phyloP scores from a whole-genome alignment of 2,888 invertebrate genomes.

The Plemyria rubiginata region DNA sequence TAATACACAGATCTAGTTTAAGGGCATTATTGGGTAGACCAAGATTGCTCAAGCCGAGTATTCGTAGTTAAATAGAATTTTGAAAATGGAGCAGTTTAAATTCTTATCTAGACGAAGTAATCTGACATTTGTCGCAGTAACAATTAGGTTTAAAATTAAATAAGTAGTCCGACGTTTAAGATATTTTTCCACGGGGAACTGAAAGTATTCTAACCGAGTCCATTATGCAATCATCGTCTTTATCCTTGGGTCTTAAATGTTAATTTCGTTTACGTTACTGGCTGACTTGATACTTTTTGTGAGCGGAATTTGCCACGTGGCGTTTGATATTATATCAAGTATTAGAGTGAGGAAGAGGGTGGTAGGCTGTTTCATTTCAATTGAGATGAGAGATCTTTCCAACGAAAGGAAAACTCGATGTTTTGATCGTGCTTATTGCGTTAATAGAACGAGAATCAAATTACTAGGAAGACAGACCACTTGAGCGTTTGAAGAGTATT shows the following conservation, averaged over 20 bases:
- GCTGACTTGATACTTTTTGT: constrained; percentile 67
- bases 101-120: constrained; percentile 46
- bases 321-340: constrained; percentile 59
- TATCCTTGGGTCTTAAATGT: constrained; percentile 62
- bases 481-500: constrained; percentile 11
- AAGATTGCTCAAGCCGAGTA: constrained; percentile 46
- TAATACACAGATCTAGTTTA: constrained; percentile 3
- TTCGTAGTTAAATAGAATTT: constrained; percentile 50
- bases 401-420: constrained; percentile 74
- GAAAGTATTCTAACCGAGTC: constrained; percentile 43
- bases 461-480: background rate
- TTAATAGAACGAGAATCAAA: constrained; percentile 33
- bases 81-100: constrained; percentile 59
- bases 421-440: constrained; percentile 58
- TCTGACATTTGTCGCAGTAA: constrained; percentile 46
- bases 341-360: constrained; percentile 59
- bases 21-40: constrained; percentile 41
- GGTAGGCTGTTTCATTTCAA: constrained; percentile 58
- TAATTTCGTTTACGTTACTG: constrained; percentile 61
- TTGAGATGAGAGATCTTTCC: constrained; percentile 63
- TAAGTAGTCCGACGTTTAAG: constrained; percentile 32
- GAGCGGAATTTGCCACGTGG: constrained; percentile 69
- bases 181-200: constrained; percentile 25
- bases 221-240: constrained; percentile 60
- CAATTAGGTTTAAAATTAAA: constrained; percentile 50